Percentiles rank a stretch among this genome's conserved stretches.
These are phyloP conservation scores for Melinopterus prodromus DNA, from an alignment of 2,888 invertebrate species.

Conservation along the genomic window DNA sequence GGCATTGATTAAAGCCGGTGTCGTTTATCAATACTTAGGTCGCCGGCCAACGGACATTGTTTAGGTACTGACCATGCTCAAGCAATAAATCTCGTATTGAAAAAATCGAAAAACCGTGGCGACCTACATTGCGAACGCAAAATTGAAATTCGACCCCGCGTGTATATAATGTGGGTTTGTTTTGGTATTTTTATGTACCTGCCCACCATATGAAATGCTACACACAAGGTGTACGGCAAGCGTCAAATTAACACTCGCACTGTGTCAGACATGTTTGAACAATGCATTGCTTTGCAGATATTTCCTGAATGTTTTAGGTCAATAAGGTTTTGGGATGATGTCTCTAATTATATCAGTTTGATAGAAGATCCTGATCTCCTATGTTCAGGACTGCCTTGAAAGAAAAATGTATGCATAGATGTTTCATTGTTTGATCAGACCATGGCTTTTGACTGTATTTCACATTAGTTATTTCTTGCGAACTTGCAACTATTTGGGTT, in stretches of 20 bases:
- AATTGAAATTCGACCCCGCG: neutral
- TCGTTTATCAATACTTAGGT: slow-evolving; percentile 4
- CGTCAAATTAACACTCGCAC: neutral
- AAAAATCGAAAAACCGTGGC: neutral
- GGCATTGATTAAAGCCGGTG: neutral
- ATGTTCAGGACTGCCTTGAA: no score
- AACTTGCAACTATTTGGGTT: no score
- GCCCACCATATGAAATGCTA: neutral
- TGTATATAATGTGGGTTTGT: neutral
- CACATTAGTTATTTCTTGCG: no score
- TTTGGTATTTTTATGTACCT: neutral
- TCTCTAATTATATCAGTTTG: no score
- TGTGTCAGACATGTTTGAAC: no score
- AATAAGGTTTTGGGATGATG: no score
- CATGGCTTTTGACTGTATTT: no score
- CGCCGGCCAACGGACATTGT: neutral
- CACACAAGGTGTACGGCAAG: neutral
- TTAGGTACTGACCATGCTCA: neutral
- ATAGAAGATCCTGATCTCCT: no score
- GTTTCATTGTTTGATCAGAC: no score
- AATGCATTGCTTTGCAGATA: no score
- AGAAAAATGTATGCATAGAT: no score
- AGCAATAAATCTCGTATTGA: neutral
- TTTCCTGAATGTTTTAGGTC: no score
- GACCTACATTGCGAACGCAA: neutral